A percentile compares a stretch with the other conserved stretches of the same genome.
Conservation (phyloP, 2,113 vertebrate genomes). For the Hippocampus barbouri region DNA sequence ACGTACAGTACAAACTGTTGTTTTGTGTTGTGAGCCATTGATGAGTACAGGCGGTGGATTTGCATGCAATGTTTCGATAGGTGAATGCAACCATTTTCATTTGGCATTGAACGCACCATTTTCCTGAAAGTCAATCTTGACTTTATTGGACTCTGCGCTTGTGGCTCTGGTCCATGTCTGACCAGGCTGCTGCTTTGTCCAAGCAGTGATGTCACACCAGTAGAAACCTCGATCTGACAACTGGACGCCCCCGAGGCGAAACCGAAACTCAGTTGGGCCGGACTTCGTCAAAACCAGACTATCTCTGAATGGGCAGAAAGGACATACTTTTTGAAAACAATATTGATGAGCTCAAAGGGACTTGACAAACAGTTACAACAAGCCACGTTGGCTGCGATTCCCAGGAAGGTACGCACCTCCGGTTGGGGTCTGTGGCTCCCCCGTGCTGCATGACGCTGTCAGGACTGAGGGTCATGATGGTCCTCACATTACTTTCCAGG, state of each 20-base stretch:
- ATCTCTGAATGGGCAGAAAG: conserved; percentile 59
- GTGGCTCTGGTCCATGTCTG: conserved; percentile 77
- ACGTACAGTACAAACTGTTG: conserved; percentile 19
- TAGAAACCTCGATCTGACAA: conserved; percentile 84
- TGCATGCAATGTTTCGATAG: neutral
- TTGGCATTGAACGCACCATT: conserved; percentile 72
- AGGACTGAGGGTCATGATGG: conserved; percentile 83
- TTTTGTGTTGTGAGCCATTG: conserved; percentile 17
- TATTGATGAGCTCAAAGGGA: neutral
- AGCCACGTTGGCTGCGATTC: neutral
- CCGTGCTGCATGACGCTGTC: conserved; percentile 83
- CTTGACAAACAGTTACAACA: neutral
- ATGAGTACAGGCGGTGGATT: conserved; percentile 24
- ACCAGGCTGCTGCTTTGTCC: conserved; percentile 77
- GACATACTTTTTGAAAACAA: neutral
- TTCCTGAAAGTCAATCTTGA: conserved; percentile 83
- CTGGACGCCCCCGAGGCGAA: conserved; percentile 86
- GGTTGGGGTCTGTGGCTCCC: conserved; percentile 76
- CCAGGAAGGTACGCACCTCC: conserved; percentile 47
- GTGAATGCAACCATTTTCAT: neutral
- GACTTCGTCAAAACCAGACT: conserved; percentile 86
- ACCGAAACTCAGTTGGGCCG: conserved; percentile 82
- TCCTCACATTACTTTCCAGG: conserved; percentile 62
- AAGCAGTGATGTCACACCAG: conserved; percentile 85
- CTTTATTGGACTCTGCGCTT: conserved; percentile 82